A percentile compares a stretch with the other conserved stretches of the same genome.
Conservation (phyloP, 2,888 invertebrate species). For the Troides aeacus region DNA sequence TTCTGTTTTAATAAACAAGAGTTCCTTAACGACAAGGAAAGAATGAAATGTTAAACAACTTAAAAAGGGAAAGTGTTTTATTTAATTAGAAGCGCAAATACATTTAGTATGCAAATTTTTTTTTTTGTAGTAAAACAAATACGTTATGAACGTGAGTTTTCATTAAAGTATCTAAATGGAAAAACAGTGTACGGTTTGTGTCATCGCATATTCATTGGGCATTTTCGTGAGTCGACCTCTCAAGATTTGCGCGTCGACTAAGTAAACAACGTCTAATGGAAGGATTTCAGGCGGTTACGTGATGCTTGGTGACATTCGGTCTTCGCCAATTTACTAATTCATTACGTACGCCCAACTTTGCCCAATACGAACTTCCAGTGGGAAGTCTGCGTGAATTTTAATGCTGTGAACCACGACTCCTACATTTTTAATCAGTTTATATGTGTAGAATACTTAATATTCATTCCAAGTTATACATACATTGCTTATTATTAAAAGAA, state of each 20-base stretch:
- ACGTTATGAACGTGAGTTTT: constrained; percentile 68
- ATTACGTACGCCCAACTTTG: constrained; percentile 41
- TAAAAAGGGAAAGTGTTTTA: not conserved
- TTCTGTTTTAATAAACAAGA: not conserved
- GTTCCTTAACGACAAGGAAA: not conserved
- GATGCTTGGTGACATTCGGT: constrained; percentile 63
- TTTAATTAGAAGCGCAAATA: constrained; percentile 6
- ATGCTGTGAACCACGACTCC: constrained; percentile 8
- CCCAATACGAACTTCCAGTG: constrained; percentile 6
- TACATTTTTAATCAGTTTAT: constrained; percentile 10
- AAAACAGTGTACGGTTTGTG: constrained; percentile 79
- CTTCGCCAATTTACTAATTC: constrained; percentile 53
- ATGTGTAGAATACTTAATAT: not conserved
- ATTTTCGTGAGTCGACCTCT: constrained; percentile 78
- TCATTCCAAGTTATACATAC: not conserved
- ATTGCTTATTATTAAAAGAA: not conserved
- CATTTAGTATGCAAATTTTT: constrained; percentile 44
- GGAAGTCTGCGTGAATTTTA: constrained; percentile 9
- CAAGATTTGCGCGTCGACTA: constrained; percentile 75
- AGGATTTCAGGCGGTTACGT: constrained; percentile 70
- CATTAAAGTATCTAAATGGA: constrained; percentile 76
- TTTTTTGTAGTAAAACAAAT: constrained; percentile 67
- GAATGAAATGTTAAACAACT: too few relatives aligned
- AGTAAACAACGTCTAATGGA: constrained; percentile 78
- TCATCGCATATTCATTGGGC: constrained; percentile 79